These are phyloP conservation scores for Limnephilus auricula DNA, from an alignment of 2,888 invertebrate genomes.

Conservation along the genomic window DNA sequence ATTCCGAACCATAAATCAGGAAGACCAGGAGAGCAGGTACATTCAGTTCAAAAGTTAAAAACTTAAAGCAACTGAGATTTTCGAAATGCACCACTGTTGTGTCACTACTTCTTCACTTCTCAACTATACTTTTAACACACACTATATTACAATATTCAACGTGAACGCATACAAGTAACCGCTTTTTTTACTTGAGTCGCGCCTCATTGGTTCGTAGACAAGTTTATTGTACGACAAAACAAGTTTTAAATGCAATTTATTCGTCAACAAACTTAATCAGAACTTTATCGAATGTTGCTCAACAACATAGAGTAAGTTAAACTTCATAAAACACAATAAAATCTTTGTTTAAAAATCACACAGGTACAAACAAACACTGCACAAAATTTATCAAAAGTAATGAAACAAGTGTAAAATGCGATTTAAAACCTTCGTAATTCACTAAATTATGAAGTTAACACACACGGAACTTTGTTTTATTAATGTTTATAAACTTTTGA, in stretches of 20 bases:
- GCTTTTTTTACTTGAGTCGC: not conserved
- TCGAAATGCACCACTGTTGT: slow-evolving; percentile 8
- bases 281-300: not conserved
- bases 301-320: slow-evolving; percentile 3
- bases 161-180: no score
- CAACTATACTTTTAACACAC: slow-evolving; percentile 12
- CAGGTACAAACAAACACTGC: slow-evolving; percentile 37
- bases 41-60: not conserved
- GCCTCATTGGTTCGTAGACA: not conserved
- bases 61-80: not conserved
- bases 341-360: slow-evolving; percentile 5
- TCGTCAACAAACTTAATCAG: not conserved
- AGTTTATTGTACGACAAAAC: not conserved
- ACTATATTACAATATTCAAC: not conserved
- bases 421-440: slow-evolving; percentile 14
- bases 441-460: slow-evolving; percentile 24
- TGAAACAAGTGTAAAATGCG: not conserved
- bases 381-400: slow-evolving; percentile 17
- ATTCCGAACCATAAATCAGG: not conserved
- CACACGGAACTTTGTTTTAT: slow-evolving; percentile 31
- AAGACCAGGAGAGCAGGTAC: not conserved
- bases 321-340: slow-evolving; percentile 17
- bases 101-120: slow-evolving; percentile 28
- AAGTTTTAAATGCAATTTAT: slow-evolving; percentile 25
- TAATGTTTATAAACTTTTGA: slow-evolving; percentile 41